Conservation (phyloP, 1,140 invertebrate species). For the Rhyacophila brunnea region DNA sequence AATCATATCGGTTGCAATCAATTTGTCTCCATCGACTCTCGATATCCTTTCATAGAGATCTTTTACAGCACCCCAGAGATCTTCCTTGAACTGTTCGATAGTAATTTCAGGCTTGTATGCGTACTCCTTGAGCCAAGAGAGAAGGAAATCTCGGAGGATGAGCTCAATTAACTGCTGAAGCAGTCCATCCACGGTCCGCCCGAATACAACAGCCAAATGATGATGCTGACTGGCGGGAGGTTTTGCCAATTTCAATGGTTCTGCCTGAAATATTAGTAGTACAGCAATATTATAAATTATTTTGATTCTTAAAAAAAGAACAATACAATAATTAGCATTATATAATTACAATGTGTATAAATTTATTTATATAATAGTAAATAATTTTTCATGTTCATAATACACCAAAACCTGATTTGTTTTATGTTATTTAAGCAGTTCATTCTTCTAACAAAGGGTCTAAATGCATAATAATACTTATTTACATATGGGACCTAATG, state of each 20-base stretch:
- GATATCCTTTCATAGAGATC: slow-evolving; percentile 71
- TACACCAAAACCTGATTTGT: too few species aligned
- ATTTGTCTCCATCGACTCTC: slow-evolving; percentile 76
- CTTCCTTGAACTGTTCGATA: slow-evolving; percentile 70
- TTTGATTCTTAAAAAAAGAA: too few species aligned
- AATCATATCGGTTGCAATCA: slow-evolving; percentile 80
- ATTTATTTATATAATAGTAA: too few species aligned
- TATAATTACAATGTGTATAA: too few species aligned
- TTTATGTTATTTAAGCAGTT: too few species aligned
- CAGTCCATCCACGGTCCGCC: slow-evolving; percentile 77
- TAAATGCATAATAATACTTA: too few species aligned
- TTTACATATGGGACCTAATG: too few species aligned
- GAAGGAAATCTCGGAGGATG: slow-evolving; percentile 75
- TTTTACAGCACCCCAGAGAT: slow-evolving; percentile 77
- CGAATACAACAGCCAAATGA: slow-evolving; percentile 71
- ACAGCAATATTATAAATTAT: too few species aligned
- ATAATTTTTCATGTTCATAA: too few species aligned
- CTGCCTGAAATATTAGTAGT: slow-evolving; percentile 19
- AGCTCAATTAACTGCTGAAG: slow-evolving; percentile 81
- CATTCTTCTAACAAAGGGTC: too few species aligned
- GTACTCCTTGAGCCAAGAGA: slow-evolving; percentile 70
- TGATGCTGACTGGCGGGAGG: slow-evolving; percentile 43
- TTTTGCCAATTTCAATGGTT: slow-evolving; percentile 21
- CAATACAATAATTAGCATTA: too few species aligned
- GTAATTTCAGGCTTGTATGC: slow-evolving; percentile 60